phyloP scores from a whole-genome alignment of 2,888 invertebrate species.

The Euplagia quadripunctaria region DNA sequence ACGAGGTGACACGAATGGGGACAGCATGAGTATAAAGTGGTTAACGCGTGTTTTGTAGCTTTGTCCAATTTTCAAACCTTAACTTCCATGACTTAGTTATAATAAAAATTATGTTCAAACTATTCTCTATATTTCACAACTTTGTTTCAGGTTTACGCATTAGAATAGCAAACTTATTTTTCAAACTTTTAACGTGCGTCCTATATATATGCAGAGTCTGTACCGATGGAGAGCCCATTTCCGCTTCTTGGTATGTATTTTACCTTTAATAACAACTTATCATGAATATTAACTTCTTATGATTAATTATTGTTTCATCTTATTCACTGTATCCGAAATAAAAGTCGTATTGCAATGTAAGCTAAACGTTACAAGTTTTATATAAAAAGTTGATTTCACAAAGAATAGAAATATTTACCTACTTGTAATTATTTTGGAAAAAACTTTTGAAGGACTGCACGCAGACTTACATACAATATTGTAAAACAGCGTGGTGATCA shows the following conservation, averaged over 20 bases:
- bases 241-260: conserved; percentile 93
- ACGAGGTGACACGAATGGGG: conserved; percentile 1
- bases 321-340: no score
- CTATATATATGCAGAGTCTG: conserved; percentile 98
- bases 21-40: neutral
- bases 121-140: neutral
- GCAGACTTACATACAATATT: no score
- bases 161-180: conserved; percentile 98
- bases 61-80: neutral
- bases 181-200: conserved; percentile 98
- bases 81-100: neutral
- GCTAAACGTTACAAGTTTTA: no score
- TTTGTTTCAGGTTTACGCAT: conserved; percentile 96
- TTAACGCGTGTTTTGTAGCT: neutral
- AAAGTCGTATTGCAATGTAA: neutral
- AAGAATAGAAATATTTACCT: no score
- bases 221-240: conserved; percentile 95
- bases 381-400: no score
- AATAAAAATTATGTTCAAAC: neutral
- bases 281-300: neutral
- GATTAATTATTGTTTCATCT: neutral
- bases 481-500: no score
- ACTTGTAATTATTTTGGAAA: no score
- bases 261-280: neutral
- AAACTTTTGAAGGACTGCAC: no score